Conservation (phyloP, 2,888 invertebrate species). For the Cheilosia grossa region DNA sequence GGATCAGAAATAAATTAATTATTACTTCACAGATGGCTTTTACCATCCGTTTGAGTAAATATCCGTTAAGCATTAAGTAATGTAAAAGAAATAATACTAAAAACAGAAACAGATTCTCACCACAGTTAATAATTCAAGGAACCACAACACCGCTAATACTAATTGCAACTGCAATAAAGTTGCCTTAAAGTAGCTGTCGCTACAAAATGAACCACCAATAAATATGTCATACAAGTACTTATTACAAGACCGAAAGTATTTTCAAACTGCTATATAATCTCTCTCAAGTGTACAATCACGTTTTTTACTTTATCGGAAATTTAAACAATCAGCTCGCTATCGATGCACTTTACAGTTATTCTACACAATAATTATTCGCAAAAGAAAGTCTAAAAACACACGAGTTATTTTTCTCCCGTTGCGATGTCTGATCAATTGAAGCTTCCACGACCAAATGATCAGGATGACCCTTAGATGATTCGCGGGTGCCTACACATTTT, state of each 20-base stretch:
- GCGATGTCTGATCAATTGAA: slow-evolving; percentile 16
- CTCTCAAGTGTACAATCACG: neutral
- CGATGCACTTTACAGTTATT: neutral
- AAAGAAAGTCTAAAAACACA: neutral
- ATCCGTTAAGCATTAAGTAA: too few relatives aligned
- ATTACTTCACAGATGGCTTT: too few relatives aligned
- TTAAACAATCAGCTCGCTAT: neutral
- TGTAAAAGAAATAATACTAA: too few relatives aligned
- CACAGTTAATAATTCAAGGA: neutral
- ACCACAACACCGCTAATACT: neutral
- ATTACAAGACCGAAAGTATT: slow-evolving; percentile 2
- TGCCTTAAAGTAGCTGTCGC: slow-evolving; percentile 16
- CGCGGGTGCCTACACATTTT: neutral
- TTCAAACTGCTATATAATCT: neutral
- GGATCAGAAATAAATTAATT: too few relatives aligned
- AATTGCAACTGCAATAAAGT: neutral
- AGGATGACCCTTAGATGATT: slow-evolving; percentile 14
- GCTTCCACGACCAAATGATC: slow-evolving; percentile 27
- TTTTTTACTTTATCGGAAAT: neutral
- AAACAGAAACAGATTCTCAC: neutral
- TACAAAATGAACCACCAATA: neutral
- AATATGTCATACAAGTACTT: neutral
- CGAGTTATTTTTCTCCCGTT: neutral
- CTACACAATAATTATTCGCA: neutral
- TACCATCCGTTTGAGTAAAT: too few relatives aligned